Base-by-base conservation (phyloP, 1,140 invertebrate species). In the Drosophila obscura region DNA sequence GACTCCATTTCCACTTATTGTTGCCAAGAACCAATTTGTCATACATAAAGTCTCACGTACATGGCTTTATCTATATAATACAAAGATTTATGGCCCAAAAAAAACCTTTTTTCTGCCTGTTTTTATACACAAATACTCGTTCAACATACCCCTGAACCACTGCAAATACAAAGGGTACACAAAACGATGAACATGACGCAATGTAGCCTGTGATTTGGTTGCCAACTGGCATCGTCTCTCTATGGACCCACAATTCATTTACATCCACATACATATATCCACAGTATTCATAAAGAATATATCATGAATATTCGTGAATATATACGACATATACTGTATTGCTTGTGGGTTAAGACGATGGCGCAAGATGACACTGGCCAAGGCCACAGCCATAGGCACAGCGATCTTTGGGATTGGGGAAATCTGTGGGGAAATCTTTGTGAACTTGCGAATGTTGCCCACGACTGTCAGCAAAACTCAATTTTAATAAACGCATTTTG, bases 401-500 rank as follows among this genome's bases (percentile, higher is more conserved):
- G 19, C 19, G 48, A 50, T 58, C 28, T 49, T 24, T 50, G 45
- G 41, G 8, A 39, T 28, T 22, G 26, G 24, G 28, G 28, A 49
- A 55, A 13, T 28, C 26, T 26, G n/a, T 11, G 58, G 46, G 53
- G 59, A 22, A 60, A 49, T 19, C 52, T 35, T 35, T 52, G 28
- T 62, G 65, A 46, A 68, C 35, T 53, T 50, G 57, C 41, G 49
- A 75, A 4, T 35, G 51, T 16, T 9, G 26, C 31, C 46, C 2
- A 6, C 50, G 26, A 43, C 74, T 83, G 80, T 83, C 80, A 78
- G 55, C 44, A 31, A 51, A 55, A 69, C 45, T 68, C 63, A 77
- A 72, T 82, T 82, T 67, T 41, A 82, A 76, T 82, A 87, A 87
- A 63, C 78, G 77, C 77, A 85, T 85, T 85, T 77, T 71, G 73